Evolutionary conservation across 2,113 vertebrate genomes (phyloP).

Genomic region (Halichoeres trimaculatus): DNA sequence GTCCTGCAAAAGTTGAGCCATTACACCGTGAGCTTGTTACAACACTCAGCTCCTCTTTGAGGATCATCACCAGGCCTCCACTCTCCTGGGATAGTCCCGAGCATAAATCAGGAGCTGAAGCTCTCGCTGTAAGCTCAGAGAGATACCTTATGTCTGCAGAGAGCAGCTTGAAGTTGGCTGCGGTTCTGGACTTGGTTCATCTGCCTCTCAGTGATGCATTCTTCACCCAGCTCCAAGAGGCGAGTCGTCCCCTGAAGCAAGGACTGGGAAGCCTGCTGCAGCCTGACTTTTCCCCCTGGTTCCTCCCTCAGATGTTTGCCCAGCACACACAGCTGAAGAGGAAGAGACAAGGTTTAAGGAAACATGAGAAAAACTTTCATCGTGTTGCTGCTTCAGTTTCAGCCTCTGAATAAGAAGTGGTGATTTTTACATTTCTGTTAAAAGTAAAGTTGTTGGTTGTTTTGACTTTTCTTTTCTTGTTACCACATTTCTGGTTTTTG

Average conservation of each 20-base stretch:
- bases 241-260: constrained; percentile 82
- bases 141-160: constrained; percentile 87
- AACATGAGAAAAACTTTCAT: constrained; percentile 20
- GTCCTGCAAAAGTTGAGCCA: background rate
- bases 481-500: too few species aligned
- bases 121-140: constrained; percentile 38
- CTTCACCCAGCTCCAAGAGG: constrained; percentile 81
- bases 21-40: background rate
- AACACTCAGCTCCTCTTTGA: background rate
- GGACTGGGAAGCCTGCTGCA: constrained; percentile 76
- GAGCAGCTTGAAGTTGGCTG: constrained; percentile 78
- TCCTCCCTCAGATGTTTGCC: constrained; percentile 50
- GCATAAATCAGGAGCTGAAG: constrained; percentile 33
- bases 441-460: too few species aligned
- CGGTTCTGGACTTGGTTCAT: constrained; percentile 75
- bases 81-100: constrained; percentile 11
- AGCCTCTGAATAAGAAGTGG: background rate
- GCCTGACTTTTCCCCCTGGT: constrained; percentile 67
- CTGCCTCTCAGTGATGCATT: constrained; percentile 76
- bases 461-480: too few species aligned
- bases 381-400: background rate
- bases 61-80: constrained; percentile 22
- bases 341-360: constrained; percentile 33
- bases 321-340: constrained; percentile 80
- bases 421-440: too few species aligned